Base-by-base conservation (phyloP, 2,888 invertebrate genomes). In the Agonopterix arenella region DNA sequence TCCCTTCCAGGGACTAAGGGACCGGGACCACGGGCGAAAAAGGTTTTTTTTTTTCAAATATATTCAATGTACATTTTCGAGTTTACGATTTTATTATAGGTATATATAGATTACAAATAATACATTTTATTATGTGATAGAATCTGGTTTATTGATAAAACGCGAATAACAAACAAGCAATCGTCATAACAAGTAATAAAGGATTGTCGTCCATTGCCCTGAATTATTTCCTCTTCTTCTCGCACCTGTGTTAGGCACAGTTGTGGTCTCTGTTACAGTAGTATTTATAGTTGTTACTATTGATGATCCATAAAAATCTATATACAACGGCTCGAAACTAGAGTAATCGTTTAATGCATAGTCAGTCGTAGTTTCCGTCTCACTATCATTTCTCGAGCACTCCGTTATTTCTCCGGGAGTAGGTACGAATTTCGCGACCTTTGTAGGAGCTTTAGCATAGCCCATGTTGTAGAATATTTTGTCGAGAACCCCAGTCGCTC, bases 381-480 rank as follows among this genome's bases (percentile, higher is more conserved):
- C n/a, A 5, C 0, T 67, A 10, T 75, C 76, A 36, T 78, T 73
- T 49, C 80, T 68, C 0, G 80, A 80, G 50, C 75, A 81, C 50
- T 77, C 77, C 0, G 81, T 78, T 8, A 80, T 66, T 4, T 77
- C 76, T 2, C 77, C 81, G 0, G 76, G 72, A 0, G 80, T 77
- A 0, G 79, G 77, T 0, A 76, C 65, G 50, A 73, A 81, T 45
- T 57, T 64, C 2, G 62, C 56, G 4, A 53, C 45, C 0, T 47
- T 3, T 0, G 68, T 60, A 36, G 57, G 64, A 0, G 76, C 67
- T 57, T 77, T 78, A 2, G 73, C 60, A 54, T 84, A 85, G 2
- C 84, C 85, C n/a, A 84, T 54, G 48, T 68, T 72, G 54, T 73
- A 77, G 61, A 84, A 78, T 8, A 84, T 70, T 56, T 80, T 81